These are phyloP conservation scores for Caenorhabditis doughertyi DNA, from an alignment of 2,888 invertebrate genomes.

Conservation along the genomic window DNA sequence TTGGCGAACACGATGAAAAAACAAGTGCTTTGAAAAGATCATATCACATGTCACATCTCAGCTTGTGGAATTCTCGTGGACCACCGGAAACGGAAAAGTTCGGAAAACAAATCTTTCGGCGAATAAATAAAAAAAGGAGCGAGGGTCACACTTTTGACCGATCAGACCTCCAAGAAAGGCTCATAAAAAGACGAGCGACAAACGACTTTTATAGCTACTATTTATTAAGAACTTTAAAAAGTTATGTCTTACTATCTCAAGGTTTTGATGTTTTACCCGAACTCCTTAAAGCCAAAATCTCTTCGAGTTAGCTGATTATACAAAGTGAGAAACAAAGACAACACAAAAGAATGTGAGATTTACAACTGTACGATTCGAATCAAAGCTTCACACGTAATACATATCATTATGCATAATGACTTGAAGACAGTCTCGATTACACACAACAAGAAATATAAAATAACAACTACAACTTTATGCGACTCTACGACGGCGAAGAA, in stretches of 20 bases:
- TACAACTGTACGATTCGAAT: constrained; percentile 14
- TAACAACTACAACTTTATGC: constrained; percentile 37
- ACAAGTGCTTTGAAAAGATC: constrained; percentile 22
- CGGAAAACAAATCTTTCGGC: constrained; percentile 15
- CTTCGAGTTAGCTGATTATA: background rate
- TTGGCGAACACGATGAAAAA: constrained; percentile 10
- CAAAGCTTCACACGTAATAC: constrained; percentile 8
- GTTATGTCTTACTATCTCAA: too few species aligned
- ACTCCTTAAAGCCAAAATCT: too few species aligned
- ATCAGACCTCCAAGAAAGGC: background rate
- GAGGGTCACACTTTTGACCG: constrained; percentile 1
- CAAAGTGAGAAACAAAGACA: background rate
- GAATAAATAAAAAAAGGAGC: constrained; percentile 2
- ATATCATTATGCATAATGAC: constrained; percentile 47
- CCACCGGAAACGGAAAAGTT: constrained; percentile 39
- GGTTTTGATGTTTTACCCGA: too few species aligned
- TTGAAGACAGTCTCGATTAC: constrained; percentile 51
- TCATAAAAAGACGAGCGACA: constrained; percentile 5
- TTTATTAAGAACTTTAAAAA: too few species aligned
- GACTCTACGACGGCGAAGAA: constrained; percentile 5
- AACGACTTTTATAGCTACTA: too few species aligned
- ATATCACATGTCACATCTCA: constrained; percentile 39
- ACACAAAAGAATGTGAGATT: constrained; percentile 23
- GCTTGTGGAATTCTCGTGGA: constrained; percentile 21
- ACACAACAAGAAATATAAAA: constrained; percentile 19